These are phyloP conservation scores for Adoxophyes honmai DNA, from an alignment of 1,140 invertebrate genomes.

Conservation along the genomic window DNA sequence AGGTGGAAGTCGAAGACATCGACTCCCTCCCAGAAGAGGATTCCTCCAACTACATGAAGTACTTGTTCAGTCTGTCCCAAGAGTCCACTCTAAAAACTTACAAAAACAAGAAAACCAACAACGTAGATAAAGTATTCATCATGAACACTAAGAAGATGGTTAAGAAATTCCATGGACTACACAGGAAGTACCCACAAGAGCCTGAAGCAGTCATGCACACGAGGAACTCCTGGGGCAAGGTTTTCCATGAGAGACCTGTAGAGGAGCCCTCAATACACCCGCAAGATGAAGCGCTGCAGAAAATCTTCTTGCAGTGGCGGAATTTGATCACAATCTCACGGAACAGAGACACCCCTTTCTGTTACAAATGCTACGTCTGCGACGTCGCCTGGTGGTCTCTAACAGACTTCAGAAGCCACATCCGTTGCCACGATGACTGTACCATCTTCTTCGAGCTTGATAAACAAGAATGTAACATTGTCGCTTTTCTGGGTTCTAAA, in stretches of 20 bases:
- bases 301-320: background rate
- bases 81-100: background rate
- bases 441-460: background rate
- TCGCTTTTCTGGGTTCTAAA: background rate
- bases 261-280: background rate
- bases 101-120: too few species aligned
- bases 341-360: background rate
- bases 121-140: too few species aligned
- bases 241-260: background rate
- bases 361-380: slow-evolving; percentile 17
- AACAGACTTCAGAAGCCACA: background rate
- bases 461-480: slow-evolving; percentile 6
- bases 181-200: background rate
- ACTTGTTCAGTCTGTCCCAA: slow-evolving; percentile 6
- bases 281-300: background rate
- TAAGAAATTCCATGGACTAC: background rate
- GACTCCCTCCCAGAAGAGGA: background rate
- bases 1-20: slow-evolving; percentile 3
- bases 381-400: slow-evolving; percentile 5
- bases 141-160: too few species aligned
- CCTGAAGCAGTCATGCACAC: background rate
- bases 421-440: background rate
- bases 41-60: background rate
- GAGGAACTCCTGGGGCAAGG: background rate
- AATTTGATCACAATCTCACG: background rate